Base-by-base conservation (phyloP, 2,113 vertebrate species). In the Pungitius pungitius region DNA sequence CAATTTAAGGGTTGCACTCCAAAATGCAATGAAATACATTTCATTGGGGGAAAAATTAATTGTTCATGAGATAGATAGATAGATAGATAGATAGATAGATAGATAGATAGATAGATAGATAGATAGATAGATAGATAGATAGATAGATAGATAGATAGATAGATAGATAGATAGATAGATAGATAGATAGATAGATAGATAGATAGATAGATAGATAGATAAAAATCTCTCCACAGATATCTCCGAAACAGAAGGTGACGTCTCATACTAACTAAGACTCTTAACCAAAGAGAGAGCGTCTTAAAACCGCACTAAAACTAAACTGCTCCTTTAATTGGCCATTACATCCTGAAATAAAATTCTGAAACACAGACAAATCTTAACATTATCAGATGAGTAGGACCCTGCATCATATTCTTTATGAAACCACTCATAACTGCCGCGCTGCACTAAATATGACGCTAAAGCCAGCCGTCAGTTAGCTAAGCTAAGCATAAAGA, bases 11-110 rank as follows among this genome's bases (percentile, higher is more conserved):
- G 30, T 58, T 78, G 70, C 30, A 8, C 27, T 58, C 6, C 35
- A 45, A 64, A 79, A 51, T 70, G 37, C 58, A 75, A 63, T 0
- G 1, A 27, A 59, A 11, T 8, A 78, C 49, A 69, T 78, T 80
- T 63, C 24, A 75, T 11, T 62, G 33, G 30, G 37, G 9, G 18
- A 49, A 49, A 62, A 60, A 57, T 43, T 13, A 4, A 30, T 14
- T 7, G 5, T 20, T 62, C 11, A 30, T 59, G 5, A 35, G 33
- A 35, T 35, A 6, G 33, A 78, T 30, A 69, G 27, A 37, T 76
- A 64, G n/a, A n/a, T 35, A 35, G 33, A 35, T 35, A 6, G 33
- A 78, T 30, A 69, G 27, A 37, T 76, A 64, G n/a, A n/a, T 35
- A 35, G 33, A 35, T 35, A 6, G 33, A 78, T 30, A 69, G 27